These are phyloP conservation scores for Sarcophaga rosellei DNA, from an alignment of 2,888 invertebrate species.

Conservation along the genomic window DNA sequence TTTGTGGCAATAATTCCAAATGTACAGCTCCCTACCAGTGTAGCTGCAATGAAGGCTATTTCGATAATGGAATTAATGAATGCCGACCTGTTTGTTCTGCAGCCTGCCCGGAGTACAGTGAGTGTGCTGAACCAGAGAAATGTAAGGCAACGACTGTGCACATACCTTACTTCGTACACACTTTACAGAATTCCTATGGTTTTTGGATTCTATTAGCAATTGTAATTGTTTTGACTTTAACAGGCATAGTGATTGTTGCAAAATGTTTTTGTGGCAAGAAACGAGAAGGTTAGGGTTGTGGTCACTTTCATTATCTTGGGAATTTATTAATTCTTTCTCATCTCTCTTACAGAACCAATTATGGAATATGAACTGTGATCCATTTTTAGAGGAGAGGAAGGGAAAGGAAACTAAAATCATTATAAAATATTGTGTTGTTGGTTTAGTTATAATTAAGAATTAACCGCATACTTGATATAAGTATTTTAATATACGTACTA, in stretches of 20 bases:
- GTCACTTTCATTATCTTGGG: neutral
- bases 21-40: constrained; percentile 69
- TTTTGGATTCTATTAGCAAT: too few species aligned
- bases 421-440: neutral
- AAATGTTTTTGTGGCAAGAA: neutral
- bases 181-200: too few species aligned
- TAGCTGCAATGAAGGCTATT: constrained; percentile 63
- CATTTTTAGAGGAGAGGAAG: too few species aligned
- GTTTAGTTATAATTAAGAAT: neutral
- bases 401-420: too few species aligned
- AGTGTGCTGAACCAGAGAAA: constrained; percentile 69
- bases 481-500: too few species aligned
- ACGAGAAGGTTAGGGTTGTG: constrained; percentile 28
- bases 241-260: too few species aligned
- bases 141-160: constrained; percentile 33
- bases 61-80: neutral
- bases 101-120: constrained; percentile 69
- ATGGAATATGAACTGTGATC: constrained; percentile 61
- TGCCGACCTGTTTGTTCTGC: constrained; percentile 73
- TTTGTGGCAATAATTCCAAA: constrained; percentile 69
- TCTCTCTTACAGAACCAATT: constrained; percentile 34
- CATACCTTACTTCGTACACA: too few species aligned
- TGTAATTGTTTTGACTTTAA: too few species aligned
- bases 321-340: neutral
- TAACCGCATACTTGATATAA: too few species aligned